Conservation (phyloP, 2,797 vertebrate species). For the Margarornis squamiger region DNA sequence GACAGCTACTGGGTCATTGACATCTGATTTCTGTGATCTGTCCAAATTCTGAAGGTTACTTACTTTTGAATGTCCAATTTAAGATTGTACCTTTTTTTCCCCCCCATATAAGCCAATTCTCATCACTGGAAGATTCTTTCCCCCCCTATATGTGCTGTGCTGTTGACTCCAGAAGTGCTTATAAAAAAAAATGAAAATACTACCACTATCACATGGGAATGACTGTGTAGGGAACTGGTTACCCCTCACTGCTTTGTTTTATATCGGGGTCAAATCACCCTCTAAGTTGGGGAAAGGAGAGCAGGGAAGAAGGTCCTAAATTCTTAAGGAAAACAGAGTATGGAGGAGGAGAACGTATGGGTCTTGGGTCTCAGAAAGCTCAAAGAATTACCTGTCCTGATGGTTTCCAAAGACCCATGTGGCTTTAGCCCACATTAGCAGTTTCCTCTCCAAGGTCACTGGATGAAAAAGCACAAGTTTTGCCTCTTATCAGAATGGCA, state of each 20-base stretch:
- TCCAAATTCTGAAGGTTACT: slow-evolving; percentile 56
- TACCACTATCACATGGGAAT: not conserved
- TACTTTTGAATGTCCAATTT: slow-evolving; percentile 20
- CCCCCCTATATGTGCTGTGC: not conserved
- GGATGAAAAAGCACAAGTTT: not conserved
- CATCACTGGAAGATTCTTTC: not conserved
- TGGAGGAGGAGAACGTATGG: not conserved
- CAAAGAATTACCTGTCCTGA: not conserved
- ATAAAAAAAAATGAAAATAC: not conserved
- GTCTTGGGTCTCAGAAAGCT: not conserved
- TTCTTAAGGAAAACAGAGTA: not conserved
- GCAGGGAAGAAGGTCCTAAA: not conserved
- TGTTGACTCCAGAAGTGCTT: slow-evolving; percentile 65
- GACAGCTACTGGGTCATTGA: slow-evolving; percentile 80
- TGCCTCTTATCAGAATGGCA: not conserved
- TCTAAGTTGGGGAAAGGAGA: not conserved
- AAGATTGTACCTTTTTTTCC: not conserved
- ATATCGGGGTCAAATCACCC: not conserved
- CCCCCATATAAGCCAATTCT: slow-evolving; percentile 19
- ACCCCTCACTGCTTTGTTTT: not conserved
- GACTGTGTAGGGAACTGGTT: not conserved
- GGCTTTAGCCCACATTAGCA: not conserved
- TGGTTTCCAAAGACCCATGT: not conserved
- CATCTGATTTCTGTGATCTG: slow-evolving; percentile 49
- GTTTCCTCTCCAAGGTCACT: not conserved